Percentiles rank a stretch among this genome's conserved stretches.
These are phyloP conservation scores for Heptranchias perlo DNA, from an alignment of 2,113 vertebrate genomes.

Conservation along the genomic window DNA sequence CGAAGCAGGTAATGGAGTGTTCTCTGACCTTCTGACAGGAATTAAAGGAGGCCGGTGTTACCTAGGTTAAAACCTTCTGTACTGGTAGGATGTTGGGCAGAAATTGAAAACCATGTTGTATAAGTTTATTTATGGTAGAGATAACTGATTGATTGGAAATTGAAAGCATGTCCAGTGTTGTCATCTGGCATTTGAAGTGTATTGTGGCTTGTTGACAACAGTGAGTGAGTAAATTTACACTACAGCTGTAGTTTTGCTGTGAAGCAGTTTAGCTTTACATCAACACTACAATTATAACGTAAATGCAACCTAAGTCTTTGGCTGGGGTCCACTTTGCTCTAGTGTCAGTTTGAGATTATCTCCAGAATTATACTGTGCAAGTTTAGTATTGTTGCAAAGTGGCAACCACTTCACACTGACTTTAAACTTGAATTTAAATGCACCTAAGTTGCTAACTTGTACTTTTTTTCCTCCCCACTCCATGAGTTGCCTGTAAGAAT, in stretches of 20 bases:
- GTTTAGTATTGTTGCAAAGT: not conserved
- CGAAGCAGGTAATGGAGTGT: not conserved
- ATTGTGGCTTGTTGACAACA: not conserved
- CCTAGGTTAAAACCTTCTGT: not conserved
- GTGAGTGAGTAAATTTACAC: not conserved
- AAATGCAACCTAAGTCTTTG: not conserved
- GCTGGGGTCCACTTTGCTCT: not conserved
- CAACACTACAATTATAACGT: not conserved
- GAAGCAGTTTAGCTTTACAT: not conserved
- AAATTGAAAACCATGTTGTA: not conserved
- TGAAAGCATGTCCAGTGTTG: not conserved
- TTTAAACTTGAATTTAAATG: not conserved
- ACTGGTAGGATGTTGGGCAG: not conserved
- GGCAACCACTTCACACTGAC: not conserved
- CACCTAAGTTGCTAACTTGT: too few relatives aligned
- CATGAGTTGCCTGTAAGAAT: too few relatives aligned
- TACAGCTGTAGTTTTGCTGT: not conserved
- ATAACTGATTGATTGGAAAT: not conserved
- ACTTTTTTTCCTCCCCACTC: too few relatives aligned
- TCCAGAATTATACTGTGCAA: not conserved
- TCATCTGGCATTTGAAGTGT: not conserved
- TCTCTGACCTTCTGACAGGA: not conserved
- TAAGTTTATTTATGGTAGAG: not conserved
- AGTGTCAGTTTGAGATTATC: not conserved
- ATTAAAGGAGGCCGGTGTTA: not conserved